Conservation (phyloP, 2,113 vertebrate genomes). For the Hassar affinis region DNA sequence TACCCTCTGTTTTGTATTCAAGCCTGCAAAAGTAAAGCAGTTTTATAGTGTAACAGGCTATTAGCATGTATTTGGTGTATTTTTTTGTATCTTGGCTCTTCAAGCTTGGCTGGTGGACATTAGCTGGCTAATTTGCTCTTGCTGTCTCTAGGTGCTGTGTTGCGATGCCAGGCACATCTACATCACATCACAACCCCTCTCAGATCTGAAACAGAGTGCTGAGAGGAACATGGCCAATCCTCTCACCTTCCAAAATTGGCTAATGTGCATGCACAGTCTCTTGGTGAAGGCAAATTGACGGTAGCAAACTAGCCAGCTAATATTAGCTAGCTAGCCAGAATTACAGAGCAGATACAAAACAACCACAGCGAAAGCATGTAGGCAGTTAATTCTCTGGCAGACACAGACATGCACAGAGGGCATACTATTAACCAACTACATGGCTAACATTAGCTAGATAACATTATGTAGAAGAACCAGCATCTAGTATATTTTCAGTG, state of each 20-base stretch:
- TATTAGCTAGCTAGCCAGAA: neutral
- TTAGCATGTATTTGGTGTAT: neutral
- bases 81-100: neutral
- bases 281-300: neutral
- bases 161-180: neutral
- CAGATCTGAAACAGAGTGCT: neutral
- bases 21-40: neutral
- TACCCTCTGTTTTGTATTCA: neutral
- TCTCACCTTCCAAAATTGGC: conserved; percentile 12
- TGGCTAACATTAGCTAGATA: neutral
- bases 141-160: neutral
- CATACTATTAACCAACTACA: neutral
- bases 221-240: neutral
- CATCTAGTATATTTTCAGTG: neutral
- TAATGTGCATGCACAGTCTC: conserved; percentile 9
- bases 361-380: neutral
- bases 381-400: neutral
- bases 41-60: neutral
- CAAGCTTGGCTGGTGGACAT: neutral
- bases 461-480: neutral
- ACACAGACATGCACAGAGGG: neutral
- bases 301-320: neutral
- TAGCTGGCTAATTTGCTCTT: neutral
- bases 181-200: neutral
- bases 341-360: neutral